Evolutionary conservation across 2,113 vertebrate genomes (phyloP), one percentile per base, ranked within the genome.

Genomic region (Dasypus novemcinctus): DNA sequence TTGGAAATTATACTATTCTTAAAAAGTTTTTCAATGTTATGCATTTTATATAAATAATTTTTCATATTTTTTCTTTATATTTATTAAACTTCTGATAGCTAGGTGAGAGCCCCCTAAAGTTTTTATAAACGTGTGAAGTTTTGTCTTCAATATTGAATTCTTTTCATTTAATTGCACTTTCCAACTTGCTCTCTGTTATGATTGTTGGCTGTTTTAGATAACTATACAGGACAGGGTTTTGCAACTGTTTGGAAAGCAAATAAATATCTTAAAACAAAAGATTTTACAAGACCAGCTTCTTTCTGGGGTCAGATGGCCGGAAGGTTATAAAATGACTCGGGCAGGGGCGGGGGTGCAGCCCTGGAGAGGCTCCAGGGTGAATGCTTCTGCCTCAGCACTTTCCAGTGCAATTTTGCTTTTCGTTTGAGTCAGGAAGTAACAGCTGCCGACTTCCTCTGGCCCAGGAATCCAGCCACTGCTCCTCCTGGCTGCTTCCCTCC

Each of bases 391-490:
- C 89, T 96, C 91, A 96, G 95, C 96, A 86, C 59, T 75, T 93
- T 91, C 94, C 93, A 94, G 88, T 10, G 69, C 81, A 90, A 92
- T 82, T 85, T 38, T 85, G 59, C 94, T 41, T 59, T 88, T 84
- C 64, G 78, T 88, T 74, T 33, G 85, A 95, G 81, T 78, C 81
- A 88, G 81, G 85, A 95, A 97, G 90, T 81, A 90, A 91, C 31
- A 15, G 72, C 59, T 23, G 41, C 92, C 93, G 96, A 64, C 54
- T 95, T 87, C 95, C 96, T 31, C 69, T 72, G 91, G 85, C 68
- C 80, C 87, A 52, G 84, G 71, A 81, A 43, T 36, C 69, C 61
- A 84, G 90, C 87, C 74, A 57, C 71, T 54, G 76, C 96, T 96
- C 85, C 93, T 86, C 81, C 57, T 36, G 91, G 41, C 36, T 38